Conservation (phyloP, 1,140 invertebrate genomes). For the Metaphire vulgaris region DNA sequence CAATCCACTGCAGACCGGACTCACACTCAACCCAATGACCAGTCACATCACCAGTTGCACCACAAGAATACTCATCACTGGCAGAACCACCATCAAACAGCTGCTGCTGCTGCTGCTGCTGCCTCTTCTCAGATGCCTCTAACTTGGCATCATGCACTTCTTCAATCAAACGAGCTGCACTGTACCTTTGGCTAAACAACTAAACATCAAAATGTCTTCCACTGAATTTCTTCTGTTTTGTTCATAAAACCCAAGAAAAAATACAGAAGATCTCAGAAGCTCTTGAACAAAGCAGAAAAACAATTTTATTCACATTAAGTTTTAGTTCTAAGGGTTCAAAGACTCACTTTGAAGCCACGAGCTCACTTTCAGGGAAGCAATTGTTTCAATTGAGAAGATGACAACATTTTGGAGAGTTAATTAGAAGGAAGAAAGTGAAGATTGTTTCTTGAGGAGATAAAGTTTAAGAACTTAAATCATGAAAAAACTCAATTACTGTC, state of each 20-base stretch:
- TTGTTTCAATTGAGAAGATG: neutral
- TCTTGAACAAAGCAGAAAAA: neutral
- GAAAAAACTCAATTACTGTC: too few species aligned
- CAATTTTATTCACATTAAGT: neutral
- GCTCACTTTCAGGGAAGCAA: neutral
- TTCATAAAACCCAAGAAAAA: too few species aligned
- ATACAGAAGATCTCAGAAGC: neutral
- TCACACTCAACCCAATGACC: slow-evolving; percentile 19
- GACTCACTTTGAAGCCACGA: neutral
- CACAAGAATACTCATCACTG: slow-evolving; percentile 37
- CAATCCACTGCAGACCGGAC: slow-evolving; percentile 11
- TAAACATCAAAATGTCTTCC: slow-evolving; percentile 36
- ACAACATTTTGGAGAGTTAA: too few species aligned
- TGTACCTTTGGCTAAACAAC: slow-evolving; percentile 67
- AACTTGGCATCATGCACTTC: slow-evolving; percentile 80
- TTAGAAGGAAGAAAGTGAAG: too few species aligned
- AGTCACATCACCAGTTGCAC: slow-evolving; percentile 1
- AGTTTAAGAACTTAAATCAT: too few species aligned
- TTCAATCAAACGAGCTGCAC: slow-evolving; percentile 71
- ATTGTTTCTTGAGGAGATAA: too few species aligned
- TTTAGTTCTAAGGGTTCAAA: neutral
- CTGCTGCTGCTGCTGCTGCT: slow-evolving; percentile 39
- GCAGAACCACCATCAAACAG: neutral
- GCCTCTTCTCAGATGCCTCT: slow-evolving; percentile 41
- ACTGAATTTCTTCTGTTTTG: too few species aligned